Evolutionary conservation across 2,113 vertebrate genomes (phyloP), one percentile per base, ranked within the genome.

Genomic region (Arenaria interpres): DNA sequence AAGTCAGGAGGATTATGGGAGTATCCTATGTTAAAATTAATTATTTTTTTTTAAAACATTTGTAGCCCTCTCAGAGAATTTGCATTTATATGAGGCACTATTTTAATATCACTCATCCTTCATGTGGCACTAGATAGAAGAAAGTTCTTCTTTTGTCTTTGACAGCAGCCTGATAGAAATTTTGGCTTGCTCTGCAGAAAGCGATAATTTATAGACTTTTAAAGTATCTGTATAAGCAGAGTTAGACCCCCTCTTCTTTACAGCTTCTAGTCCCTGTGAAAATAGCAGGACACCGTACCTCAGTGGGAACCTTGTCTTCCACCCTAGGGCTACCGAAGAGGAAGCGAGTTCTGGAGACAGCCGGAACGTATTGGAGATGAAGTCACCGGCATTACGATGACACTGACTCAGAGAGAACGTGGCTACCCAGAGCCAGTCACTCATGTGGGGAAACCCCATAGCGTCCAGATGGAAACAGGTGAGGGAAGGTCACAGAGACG

Each of bases 281-380:
- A 75, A 28, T 3, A 86, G 62, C 76, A 89, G 60, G 53, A 28
- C 64, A 22, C 27, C 10, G 1, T 21, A 12, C 14, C 0, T 77
- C 82, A 79, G 37, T 46, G 37, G 39, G 35, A 71, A 72, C 51
- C 57, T 33, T 76, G 79, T 78, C 92, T 82, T 93, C 63, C 33
- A 8, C 41, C 33, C 53, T 74, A 99, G 99, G 98, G 98, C 64
- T 88, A 94, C 41, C 97, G 78, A 63, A 97, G 98, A 75, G 98
- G 98, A 63, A 98, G 97, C 5, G 99, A 98, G 78, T 99, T 99
- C 97, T 99, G 99, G 99, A 98, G 54, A 45, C 94, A 98, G 63
- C 98, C 99, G 0, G 98, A 98, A 62, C 96, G 30, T 37, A 96
- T 98, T 79, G 99, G 99, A 71, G 98, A 99, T 87, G 99, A 99